Conservation (phyloP, 2,113 vertebrate genomes). For the Thamnaconus septentrionalis region DNA sequence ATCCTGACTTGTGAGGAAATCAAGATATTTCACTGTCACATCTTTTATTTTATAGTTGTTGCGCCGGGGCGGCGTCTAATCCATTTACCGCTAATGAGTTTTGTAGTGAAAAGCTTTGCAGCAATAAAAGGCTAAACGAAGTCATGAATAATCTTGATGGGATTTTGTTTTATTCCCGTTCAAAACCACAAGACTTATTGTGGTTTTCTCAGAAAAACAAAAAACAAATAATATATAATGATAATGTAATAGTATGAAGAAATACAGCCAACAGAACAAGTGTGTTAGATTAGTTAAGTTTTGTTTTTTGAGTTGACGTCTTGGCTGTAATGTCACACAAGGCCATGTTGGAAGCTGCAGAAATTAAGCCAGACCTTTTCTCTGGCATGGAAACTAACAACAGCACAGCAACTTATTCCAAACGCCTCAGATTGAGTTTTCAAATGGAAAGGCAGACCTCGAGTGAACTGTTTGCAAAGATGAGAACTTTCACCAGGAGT, state of each 20-base stretch:
- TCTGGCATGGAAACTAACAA: not conserved
- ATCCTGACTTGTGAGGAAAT: constrained; percentile 6
- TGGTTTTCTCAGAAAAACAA: not conserved
- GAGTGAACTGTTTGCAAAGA: no score
- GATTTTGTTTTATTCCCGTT: not conserved
- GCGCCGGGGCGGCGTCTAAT: not conserved
- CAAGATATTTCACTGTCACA: not conserved
- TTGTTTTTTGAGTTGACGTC: not conserved
- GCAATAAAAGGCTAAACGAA: constrained; percentile 8
- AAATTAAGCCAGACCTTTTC: not conserved
- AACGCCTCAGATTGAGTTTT: no score
- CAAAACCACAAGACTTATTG: no score
- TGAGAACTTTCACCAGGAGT: no score
- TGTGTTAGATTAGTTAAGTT: not conserved
- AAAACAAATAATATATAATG: not conserved
- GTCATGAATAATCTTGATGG: not conserved
- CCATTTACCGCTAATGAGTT: constrained; percentile 15
- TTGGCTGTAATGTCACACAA: not conserved
- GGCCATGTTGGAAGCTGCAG: not conserved
- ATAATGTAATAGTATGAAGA: no score
- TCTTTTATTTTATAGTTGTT: constrained; percentile 13
- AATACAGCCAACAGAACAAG: not conserved
- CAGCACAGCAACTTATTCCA: no score
- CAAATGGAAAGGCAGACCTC: no score
- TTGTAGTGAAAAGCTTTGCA: not conserved